Base-by-base conservation (phyloP, 2,888 invertebrate species). In the Tuberolachnus salignus region DNA sequence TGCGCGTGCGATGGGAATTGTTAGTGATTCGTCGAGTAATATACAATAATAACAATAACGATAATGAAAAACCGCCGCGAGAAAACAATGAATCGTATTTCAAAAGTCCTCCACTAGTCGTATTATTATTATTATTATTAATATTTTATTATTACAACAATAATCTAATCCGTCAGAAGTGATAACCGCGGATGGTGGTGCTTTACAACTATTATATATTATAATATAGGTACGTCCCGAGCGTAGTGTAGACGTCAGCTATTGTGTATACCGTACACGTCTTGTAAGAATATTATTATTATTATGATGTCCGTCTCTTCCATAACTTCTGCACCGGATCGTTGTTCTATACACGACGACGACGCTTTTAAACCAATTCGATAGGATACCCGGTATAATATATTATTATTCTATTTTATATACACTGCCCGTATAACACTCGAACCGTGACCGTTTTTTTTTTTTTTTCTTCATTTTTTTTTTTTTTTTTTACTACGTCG, bases 291-390 rank as follows among this genome's bases (percentile, higher is more conserved):
- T 34, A 34, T 34, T 34, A 34, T 34, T 34, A 34, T 34, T 34
- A 78, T 78, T 78, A 78, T 78, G 78, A 78, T 69, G 75, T 75
- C 64, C 57, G 78, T 69, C 78, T 69, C 59, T 69, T 59, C 59
- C 49, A 49, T 69, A 78, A 75, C 74, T 55, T 75, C 75, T 55
- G 46, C 34, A 34, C 34, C 57, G 42, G 16, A 49, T 23, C 44
- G 66, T 67, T 78, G 59, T 78, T 69, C 67, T 66, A 66, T 46
- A 67, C 57, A 75, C 67, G 34, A 34, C 34, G 34, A 78, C 67
- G 66, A 75, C 57, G 49, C 66, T 26, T 75, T 67, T 75, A 75
- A 66, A 75, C 59, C 59, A 34, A 69, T 78, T 59, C 78, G 67
- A 78, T 69, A 64, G 73, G 73, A 63, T 73, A 63, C 21, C n/a